A percentile compares a stretch with the other conserved stretches of the same genome.
Evolutionary conservation across 2,797 vertebrate genomes (phyloP).

Genomic region (Buphagus erythrorhynchus): DNA sequence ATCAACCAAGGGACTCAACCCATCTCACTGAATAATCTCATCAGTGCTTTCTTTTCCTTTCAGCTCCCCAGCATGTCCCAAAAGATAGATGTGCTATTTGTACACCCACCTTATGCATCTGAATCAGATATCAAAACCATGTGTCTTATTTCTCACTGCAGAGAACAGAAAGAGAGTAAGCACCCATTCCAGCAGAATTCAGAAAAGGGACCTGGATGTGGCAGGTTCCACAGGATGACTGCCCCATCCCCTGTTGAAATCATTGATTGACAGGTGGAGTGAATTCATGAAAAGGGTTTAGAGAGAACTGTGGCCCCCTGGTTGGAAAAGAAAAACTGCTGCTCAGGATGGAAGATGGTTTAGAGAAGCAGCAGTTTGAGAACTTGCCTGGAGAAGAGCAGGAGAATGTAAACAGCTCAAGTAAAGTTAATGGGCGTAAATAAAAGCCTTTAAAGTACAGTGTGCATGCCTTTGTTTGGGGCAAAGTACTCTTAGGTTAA

Average conservation of each 20-base stretch:
- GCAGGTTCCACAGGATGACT: neutral
- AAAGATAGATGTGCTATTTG: neutral
- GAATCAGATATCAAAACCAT: neutral
- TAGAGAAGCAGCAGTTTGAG: neutral
- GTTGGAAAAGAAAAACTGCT: neutral
- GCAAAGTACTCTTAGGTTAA: constrained; percentile 19
- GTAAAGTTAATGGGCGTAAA: neutral
- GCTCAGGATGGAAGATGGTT: neutral
- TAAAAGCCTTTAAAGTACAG: constrained; percentile 15
- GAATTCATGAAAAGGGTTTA: neutral
- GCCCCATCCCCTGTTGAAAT: rapidly evolving
- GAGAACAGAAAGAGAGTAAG: neutral
- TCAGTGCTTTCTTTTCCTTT: neutral
- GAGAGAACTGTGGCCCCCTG: neutral
- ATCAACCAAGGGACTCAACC: neutral
- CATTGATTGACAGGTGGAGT: rapidly evolving
- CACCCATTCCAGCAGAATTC: neutral
- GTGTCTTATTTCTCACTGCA: neutral
- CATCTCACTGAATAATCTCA: neutral
- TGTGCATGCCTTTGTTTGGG: neutral
- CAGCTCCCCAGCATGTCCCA: neutral
- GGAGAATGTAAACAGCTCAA: neutral
- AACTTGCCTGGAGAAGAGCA: neutral
- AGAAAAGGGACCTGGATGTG: neutral
- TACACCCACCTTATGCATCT: neutral